Evolutionary conservation across 2,888 invertebrate genomes (phyloP), one percentile per base, ranked within the genome.

Genomic region (Lumbricus terrestris): DNA sequence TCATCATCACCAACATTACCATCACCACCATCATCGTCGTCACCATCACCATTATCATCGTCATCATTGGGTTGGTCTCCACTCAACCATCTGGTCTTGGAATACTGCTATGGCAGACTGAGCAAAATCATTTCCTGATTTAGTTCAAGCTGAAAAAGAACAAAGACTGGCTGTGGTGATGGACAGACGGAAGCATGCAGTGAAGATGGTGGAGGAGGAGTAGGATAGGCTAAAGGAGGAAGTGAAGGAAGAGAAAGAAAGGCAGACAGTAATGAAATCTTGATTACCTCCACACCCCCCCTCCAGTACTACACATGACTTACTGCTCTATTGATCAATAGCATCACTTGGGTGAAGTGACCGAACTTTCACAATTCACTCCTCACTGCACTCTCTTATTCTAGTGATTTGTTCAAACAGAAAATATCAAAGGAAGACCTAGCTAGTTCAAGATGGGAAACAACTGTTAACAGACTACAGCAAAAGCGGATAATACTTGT

Each of bases 51-150:
- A 29, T 40, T 40, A 18, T 88, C 40, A 37, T 38, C 85, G 33
- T 47, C 90, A 40, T 47, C 88, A 38, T 88, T n/a, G 40, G 40
- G 40, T 88, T n/a, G 40, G 42, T 88, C 88, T 35, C 88, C 34
- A 88, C 38, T 29, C 23, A 88, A 37, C 35, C n/a, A 38, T 88
- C 88, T 38, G 29, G 5, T 38, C 37, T 38, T 88, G 34, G 35
- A 83, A 34, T 37, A 35, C 37, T 85, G 85, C 5, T 85, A 85
- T 35, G 85, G 37, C 85, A 85, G 35, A 85, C 85, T 20, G 85
- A 85, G 85, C 85, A 85, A 85, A 85, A 85, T 85, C 85, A 85
- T 85, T 85, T 85, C 85, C 85, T 85, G 85, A 85, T 35, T 34
- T 34, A 85, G 34, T 85, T 85, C 35, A 85, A 37, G 85, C 85